These are phyloP conservation scores for Salvelinus fontinalis DNA, from an alignment of 2,113 vertebrate genomes.

Conservation along the genomic window DNA sequence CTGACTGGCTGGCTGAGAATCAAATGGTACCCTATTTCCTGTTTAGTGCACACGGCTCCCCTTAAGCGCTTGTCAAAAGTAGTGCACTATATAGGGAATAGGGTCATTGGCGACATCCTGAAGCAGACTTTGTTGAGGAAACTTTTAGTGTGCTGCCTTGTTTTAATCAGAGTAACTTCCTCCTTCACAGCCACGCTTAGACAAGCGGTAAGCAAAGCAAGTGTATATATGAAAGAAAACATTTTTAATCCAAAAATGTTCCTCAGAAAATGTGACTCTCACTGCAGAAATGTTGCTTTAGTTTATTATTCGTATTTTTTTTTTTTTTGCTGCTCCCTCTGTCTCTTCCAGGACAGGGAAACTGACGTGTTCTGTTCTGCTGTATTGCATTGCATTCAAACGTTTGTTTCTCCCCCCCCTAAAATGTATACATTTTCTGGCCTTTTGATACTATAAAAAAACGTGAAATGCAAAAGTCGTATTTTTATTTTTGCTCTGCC, in stretches of 20 bases:
- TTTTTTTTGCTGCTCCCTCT: constrained; percentile 66
- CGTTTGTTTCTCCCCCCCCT: constrained; percentile 41
- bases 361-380: constrained; percentile 38
- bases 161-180: constrained; percentile 73
- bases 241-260: constrained; percentile 46
- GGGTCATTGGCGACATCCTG: too few species aligned
- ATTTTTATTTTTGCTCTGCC: constrained; percentile 86
- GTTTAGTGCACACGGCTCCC: too few species aligned
- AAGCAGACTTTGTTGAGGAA: too few species aligned
- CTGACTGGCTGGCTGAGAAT: too few species aligned
- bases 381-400: constrained; percentile 65
- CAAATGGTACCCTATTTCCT: too few species aligned
- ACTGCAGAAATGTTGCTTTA: constrained; percentile 65
- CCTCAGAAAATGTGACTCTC: constrained; percentile 44
- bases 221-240: constrained; percentile 33
- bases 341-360: constrained; percentile 75
- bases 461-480: constrained; percentile 68
- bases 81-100: too few species aligned
- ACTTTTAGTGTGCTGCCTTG: constrained; percentile 58
- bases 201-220: constrained; percentile 79
- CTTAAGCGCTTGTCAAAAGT: too few species aligned
- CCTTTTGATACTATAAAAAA: constrained; percentile 79
- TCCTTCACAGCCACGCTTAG: constrained; percentile 80
- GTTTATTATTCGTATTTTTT: constrained; percentile 59
- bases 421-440: constrained; percentile 81